Evolutionary conservation across 1,140 invertebrate genomes (phyloP).

Genomic region (Penaeus chinensis): DNA sequence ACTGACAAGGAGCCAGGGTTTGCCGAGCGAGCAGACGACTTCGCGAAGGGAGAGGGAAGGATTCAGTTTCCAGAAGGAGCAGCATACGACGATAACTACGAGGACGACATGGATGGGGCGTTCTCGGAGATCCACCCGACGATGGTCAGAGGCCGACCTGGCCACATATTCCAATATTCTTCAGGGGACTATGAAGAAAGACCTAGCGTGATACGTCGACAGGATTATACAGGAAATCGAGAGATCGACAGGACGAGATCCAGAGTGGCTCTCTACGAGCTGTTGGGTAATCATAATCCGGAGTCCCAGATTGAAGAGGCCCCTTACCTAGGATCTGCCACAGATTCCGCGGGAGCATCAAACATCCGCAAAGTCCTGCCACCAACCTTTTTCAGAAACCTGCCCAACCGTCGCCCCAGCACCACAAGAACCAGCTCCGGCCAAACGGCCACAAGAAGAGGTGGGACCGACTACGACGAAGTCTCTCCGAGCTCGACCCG

Average conservation of each 20-base stretch:
- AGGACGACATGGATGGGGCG: slow-evolving; percentile 45
- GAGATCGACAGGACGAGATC: neutral
- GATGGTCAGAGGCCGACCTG: slow-evolving; percentile 18
- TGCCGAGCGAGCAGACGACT: slow-evolving; percentile 23
- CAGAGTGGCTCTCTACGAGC: slow-evolving; percentile 37
- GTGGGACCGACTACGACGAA: neutral
- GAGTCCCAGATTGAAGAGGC: slow-evolving; percentile 43
- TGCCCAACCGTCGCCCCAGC: slow-evolving; percentile 6
- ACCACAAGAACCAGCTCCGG: neutral
- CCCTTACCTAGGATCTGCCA: slow-evolving; percentile 50
- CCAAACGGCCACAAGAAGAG: neutral
- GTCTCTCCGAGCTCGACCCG: neutral
- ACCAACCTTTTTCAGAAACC: slow-evolving; percentile 29
- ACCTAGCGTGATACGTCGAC: no score
- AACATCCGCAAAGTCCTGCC: slow-evolving; percentile 40
- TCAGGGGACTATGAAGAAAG: no score
- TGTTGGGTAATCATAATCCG: slow-evolving; percentile 32
- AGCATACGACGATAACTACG: neutral
- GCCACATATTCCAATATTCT: slow-evolving; percentile 4
- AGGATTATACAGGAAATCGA: neutral
- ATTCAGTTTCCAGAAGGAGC: neutral
- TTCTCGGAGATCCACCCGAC: slow-evolving; percentile 44
- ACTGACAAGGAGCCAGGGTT: slow-evolving; percentile 30
- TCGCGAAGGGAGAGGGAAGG: neutral
- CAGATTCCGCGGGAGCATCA: slow-evolving; percentile 43